These are phyloP conservation scores for Leguminivora glycinivorella DNA, from an alignment of 1,140 invertebrate genomes.

Conservation along the genomic window DNA sequence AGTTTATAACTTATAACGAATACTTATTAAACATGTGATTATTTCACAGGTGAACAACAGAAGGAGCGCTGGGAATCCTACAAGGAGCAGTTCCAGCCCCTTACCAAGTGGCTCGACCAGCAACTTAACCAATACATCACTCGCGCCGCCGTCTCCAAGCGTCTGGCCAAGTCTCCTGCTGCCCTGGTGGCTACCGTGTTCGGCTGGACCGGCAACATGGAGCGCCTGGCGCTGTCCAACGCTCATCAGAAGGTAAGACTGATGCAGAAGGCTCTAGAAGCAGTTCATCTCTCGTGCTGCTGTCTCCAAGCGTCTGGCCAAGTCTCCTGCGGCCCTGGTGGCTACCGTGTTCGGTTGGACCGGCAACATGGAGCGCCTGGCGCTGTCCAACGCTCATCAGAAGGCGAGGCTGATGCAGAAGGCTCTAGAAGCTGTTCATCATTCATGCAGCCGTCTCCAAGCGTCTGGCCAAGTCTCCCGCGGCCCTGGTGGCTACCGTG, in stretches of 20 bases:
- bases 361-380: conserved; percentile 99
- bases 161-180: conserved; percentile 95
- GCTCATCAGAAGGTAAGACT: conserved; percentile 91
- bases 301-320: conserved; percentile 93
- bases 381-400: conserved; percentile 97
- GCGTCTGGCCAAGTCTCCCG: conserved; percentile 94
- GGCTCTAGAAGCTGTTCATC: conserved; percentile 92
- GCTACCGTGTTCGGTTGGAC: conserved; percentile 98
- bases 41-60: conserved; percentile 83
- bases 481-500: conserved; percentile 96
- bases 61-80: conserved; percentile 91
- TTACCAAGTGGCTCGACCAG: conserved; percentile 95
- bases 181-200: conserved; percentile 98
- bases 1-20: too few relatives aligned
- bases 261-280: too few relatives aligned
- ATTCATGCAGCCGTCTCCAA: conserved; percentile 93
- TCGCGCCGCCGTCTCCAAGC: conserved; percentile 93
- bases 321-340: conserved; percentile 97
- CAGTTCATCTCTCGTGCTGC: conserved; percentile 91
- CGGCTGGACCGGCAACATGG: conserved; percentile 99
- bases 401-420: conserved; percentile 79
- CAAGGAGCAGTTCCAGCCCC: conserved; percentile 91
- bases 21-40: too few relatives aligned
- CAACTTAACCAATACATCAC: conserved; percentile 91
- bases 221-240: conserved; percentile 96